Evolutionary conservation across 2,113 vertebrate genomes (phyloP).

Genomic region (Hyperopisus bebe): DNA sequence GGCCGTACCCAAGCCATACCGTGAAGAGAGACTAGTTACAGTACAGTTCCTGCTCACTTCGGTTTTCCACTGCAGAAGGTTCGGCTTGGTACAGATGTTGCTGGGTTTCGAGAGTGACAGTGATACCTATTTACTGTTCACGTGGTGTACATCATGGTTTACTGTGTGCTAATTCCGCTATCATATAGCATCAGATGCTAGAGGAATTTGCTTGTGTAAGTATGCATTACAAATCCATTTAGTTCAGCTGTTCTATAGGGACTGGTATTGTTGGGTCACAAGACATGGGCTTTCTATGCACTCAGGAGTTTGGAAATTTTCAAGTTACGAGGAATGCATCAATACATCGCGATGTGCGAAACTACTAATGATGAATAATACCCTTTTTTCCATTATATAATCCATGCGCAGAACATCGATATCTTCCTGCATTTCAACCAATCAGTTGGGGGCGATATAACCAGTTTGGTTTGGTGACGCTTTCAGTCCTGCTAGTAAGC

Average conservation of each 20-base stretch:
- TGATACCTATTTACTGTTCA: background rate
- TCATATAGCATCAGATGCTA: background rate
- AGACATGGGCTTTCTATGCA: too few relatives aligned
- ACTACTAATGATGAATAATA: background rate
- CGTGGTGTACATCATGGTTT: background rate
- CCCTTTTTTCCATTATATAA: background rate
- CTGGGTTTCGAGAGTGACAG: too few relatives aligned
- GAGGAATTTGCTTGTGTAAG: background rate
- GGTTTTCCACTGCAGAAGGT: too few relatives aligned
- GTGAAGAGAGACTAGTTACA: background rate
- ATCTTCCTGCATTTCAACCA: background rate
- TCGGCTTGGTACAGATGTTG: too few relatives aligned
- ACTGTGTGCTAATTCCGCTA: background rate
- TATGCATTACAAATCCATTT: background rate
- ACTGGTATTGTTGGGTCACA: too few relatives aligned
- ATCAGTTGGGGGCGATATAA: background rate
- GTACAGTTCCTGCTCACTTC: background rate
- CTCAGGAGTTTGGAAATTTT: background rate
- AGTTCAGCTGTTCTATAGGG: background rate
- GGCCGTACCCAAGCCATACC: too few relatives aligned
- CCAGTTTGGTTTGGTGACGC: background rate
- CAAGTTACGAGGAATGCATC: background rate
- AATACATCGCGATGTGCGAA: background rate
- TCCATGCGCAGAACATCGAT: background rate
- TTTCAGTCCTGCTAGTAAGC: background rate